Conservation (phyloP, 2,797 vertebrate species). For the Enteromius radiatus region DNA sequence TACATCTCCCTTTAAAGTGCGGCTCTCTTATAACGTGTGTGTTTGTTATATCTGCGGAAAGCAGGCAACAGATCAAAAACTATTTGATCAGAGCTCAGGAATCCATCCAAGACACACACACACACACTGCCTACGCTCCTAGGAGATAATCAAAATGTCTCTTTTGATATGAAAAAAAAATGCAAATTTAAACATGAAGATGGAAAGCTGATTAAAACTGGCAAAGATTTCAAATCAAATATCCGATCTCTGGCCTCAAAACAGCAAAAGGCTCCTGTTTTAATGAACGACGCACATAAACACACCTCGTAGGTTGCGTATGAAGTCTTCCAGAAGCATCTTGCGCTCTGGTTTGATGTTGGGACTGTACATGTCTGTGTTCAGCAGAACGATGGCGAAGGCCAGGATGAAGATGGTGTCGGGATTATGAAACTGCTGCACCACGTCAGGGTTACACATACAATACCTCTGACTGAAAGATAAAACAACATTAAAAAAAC, state of each 20-base stretch:
- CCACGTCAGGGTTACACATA: constrained; percentile 98
- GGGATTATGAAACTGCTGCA: constrained; percentile 98
- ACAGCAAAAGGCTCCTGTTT: neutral
- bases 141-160: constrained; percentile 6
- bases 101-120: constrained; percentile 37
- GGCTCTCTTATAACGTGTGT: neutral
- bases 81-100: constrained; percentile 36
- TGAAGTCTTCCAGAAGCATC: constrained; percentile 99
- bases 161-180: constrained; percentile 24
- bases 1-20: constrained; percentile 18
- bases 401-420: constrained; percentile 99
- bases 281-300: constrained; percentile 71
- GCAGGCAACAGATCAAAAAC: constrained; percentile 33
- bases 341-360: constrained; percentile 99
- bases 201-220: constrained; percentile 22
- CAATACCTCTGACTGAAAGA: constrained; percentile 93
- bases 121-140: constrained; percentile 11
- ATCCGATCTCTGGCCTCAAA: neutral
- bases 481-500: constrained; percentile 18
- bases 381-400: constrained; percentile 97
- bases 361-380: constrained; percentile 99
- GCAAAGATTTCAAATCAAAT: constrained; percentile 14
- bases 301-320: constrained; percentile 96
- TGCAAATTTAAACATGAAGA: constrained; percentile 36
- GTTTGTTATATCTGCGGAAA: constrained; percentile 5